Conservation (phyloP, 1,140 invertebrate species). For the Procambarus clarkii region DNA sequence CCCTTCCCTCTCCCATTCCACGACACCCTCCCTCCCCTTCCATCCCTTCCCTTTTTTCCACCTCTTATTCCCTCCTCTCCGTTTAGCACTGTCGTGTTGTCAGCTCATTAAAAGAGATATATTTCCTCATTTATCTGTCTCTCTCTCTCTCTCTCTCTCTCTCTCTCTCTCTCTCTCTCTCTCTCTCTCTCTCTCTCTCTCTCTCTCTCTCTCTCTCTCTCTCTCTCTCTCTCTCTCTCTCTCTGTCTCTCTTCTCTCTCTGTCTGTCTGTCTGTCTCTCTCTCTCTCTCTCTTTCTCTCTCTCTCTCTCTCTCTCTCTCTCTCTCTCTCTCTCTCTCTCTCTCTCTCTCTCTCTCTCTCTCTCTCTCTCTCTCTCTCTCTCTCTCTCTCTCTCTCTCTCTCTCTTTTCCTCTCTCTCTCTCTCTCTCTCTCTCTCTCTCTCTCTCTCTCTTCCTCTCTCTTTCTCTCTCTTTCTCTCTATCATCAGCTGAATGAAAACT, state of each 20-base stretch:
- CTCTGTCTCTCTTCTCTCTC: no score
- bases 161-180: background rate
- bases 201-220: background rate
- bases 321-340: background rate
- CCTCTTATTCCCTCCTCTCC: no score
- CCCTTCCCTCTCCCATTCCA: no score
- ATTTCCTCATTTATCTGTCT: background rate
- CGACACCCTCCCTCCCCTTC: no score
- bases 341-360: constrained; percentile 2
- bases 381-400: background rate
- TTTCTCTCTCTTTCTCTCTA: background rate
- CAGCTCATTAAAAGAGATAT: no score
- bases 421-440: no score
- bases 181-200: background rate
- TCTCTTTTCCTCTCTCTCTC: background rate
- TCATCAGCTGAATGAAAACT: background rate
- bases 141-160: background rate
- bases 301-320: background rate
- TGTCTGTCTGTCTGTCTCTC: no score
- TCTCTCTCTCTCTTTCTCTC: background rate
- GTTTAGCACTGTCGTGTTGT: no score
- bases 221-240: no score
- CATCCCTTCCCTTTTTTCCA: no score
- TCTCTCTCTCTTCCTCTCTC: background rate
- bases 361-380: constrained; percentile 2